phyloP scores from a whole-genome alignment of 2,797 vertebrate genomes.

The Cuniculus paca region DNA sequence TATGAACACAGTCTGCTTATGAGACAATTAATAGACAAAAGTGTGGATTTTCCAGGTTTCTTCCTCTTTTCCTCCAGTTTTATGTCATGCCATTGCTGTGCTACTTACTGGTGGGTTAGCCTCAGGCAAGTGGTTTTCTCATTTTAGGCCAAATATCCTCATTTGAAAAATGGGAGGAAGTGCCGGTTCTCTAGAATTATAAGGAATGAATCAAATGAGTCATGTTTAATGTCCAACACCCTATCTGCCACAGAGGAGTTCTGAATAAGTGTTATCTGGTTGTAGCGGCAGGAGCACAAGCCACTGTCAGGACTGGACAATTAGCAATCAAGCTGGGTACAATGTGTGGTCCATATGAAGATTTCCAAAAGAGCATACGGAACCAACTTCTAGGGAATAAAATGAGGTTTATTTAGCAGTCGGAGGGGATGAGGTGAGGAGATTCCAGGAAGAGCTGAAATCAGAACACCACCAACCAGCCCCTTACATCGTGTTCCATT shows the following conservation, averaged over 20 bases:
- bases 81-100: background rate
- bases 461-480: background rate
- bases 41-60: background rate
- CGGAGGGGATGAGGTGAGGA: background rate
- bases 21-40: background rate
- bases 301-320: background rate
- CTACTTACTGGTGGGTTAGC: background rate
- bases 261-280: background rate
- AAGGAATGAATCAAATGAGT: background rate
- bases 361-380: background rate
- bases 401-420: background rate
- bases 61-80: background rate
- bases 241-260: background rate
- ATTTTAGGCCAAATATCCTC: slow-evolving; percentile 17
- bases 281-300: background rate
- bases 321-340: background rate
- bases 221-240: background rate
- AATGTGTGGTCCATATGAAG: no score
- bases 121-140: background rate
- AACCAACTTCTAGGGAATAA: background rate
- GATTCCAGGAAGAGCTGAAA: background rate
- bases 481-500: background rate
- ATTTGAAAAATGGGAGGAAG: background rate
- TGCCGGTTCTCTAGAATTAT: background rate
- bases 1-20: background rate